A percentile compares a stretch with the other conserved stretches of the same genome.
phyloP scores from a whole-genome alignment of 2,113 vertebrate species.

The Ailuropoda melanoleuca region DNA sequence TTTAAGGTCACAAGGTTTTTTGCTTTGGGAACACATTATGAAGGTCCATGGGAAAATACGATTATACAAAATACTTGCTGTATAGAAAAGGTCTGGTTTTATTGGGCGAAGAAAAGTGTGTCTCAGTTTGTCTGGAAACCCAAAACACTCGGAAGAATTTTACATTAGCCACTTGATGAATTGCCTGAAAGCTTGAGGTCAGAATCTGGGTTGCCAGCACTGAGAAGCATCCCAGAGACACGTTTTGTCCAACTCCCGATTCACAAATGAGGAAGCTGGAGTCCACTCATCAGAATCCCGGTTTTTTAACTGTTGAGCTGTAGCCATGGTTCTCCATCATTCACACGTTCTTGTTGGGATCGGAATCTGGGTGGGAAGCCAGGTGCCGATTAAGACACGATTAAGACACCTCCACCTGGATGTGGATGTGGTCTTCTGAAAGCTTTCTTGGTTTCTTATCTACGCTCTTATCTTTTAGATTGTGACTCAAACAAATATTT shows the following conservation, averaged over 20 bases:
- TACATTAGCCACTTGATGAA: neutral
- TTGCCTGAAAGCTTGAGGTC: neutral
- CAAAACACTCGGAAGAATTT: neutral
- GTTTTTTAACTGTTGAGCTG: neutral
- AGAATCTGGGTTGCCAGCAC: neutral
- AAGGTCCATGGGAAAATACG: neutral
- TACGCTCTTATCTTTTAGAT: neutral
- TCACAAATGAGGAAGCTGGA: rapidly evolving
- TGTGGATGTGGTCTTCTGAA: rapidly evolving
- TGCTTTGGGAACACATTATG: neutral
- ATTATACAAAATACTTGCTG: neutral
- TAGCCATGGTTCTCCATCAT: neutral
- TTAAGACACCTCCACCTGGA: neutral
- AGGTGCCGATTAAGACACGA: neutral
- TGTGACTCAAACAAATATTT: neutral
- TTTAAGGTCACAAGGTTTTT: neutral
- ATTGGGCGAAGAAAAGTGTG: neutral
- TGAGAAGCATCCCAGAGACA: neutral
- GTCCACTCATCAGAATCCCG: rapidly evolving
- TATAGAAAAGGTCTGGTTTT: neutral
- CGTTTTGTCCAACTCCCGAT: rapidly evolving
- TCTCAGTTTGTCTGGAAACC: neutral
- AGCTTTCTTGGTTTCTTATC: neutral
- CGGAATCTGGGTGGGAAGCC: neutral
- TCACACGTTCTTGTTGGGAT: neutral